phyloP scores from a whole-genome alignment of 1,140 invertebrate species.

The Aradophagus sp. region DNA sequence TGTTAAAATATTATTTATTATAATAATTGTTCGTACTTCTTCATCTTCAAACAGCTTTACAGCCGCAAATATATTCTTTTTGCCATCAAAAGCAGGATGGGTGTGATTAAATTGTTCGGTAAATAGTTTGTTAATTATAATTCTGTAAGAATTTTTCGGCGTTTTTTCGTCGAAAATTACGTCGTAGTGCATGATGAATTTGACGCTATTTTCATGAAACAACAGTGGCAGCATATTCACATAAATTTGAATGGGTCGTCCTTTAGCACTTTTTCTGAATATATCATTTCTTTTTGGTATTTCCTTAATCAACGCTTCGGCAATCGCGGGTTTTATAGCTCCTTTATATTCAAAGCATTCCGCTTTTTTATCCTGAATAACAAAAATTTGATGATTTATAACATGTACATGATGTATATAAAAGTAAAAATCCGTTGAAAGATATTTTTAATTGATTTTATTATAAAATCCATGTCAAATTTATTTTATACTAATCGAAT shows the following conservation, averaged over 20 bases:
- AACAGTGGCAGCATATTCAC: conserved; percentile 77
- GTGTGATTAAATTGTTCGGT: conserved; percentile 58
- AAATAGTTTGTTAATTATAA: conserved; percentile 62
- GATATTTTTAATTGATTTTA: too few species aligned
- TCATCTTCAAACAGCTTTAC: conserved; percentile 57
- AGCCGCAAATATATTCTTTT: conserved; percentile 78
- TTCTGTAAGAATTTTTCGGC: conserved; percentile 73
- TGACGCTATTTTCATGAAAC: conserved; percentile 69
- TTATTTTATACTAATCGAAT: too few species aligned
- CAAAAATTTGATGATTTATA: too few species aligned
- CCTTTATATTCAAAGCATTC: conserved; percentile 13
- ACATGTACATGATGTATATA: too few species aligned
- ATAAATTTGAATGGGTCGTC: conserved; percentile 70
- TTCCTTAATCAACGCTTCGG: conserved; percentile 1
- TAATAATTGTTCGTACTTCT: too few species aligned
- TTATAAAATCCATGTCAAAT: too few species aligned
- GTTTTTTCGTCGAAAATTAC: conserved; percentile 74
- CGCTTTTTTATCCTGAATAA: conserved; percentile 6
- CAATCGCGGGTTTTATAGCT: background rate
- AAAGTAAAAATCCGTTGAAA: too few species aligned
- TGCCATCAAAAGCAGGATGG: conserved; percentile 83
- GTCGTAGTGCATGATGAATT: conserved; percentile 75
- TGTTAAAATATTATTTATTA: too few species aligned
- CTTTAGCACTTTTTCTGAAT: conserved; percentile 67
- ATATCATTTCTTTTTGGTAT: conserved; percentile 43